Evolutionary conservation across 2,888 invertebrate species (phyloP), one percentile per base, ranked within the genome.

Genomic region (Idaea dimidiata): DNA sequence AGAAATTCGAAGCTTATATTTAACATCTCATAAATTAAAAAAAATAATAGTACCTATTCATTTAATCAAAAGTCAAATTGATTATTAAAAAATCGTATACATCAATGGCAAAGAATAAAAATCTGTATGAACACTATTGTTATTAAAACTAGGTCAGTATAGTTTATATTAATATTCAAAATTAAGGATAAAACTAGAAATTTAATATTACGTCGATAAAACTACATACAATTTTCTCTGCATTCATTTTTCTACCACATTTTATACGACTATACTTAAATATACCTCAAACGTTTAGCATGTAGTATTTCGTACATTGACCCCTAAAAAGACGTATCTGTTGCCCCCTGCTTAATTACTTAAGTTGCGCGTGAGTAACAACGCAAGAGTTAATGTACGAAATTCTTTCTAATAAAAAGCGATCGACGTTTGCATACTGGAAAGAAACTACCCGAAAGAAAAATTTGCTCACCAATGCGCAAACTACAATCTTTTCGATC

Each of bases 361-460:
- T 24, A 24, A 1, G 24, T 24, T 5, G 24, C 5, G 24, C 24
- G 24, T 24, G 24, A 24, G 24, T 24, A 24, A 24, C 24, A 24
- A 5, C 24, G 24, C 24, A 3, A 24, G 24, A 24, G 24, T 24
- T 24, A 1, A 5, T 24, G 24, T 24, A 24, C 24, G 24, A 24
- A 24, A 24, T 24, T 24, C 24, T 24, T 24, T 5, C 5, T 24
- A 5, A 1, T n/a, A n/a, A 5, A 24, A 24, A 24, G 24, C 24
- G 24, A 24, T 5, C 24, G 5, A 24, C 24, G 24, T 24, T 24
- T 3, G 5, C 24, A 24, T 24, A 24, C 24, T 82, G 86, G 85
- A 87, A 89, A 88, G 87, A 88, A 90, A 90, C 91, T 90, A 91
- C 91, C 85, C 76, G 81, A 85, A 87, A 87, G 81, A 82, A 86